Evolutionary conservation across 1,140 invertebrate genomes (phyloP), one percentile per base, ranked within the genome.

Genomic region (Hyles vespertilio): DNA sequence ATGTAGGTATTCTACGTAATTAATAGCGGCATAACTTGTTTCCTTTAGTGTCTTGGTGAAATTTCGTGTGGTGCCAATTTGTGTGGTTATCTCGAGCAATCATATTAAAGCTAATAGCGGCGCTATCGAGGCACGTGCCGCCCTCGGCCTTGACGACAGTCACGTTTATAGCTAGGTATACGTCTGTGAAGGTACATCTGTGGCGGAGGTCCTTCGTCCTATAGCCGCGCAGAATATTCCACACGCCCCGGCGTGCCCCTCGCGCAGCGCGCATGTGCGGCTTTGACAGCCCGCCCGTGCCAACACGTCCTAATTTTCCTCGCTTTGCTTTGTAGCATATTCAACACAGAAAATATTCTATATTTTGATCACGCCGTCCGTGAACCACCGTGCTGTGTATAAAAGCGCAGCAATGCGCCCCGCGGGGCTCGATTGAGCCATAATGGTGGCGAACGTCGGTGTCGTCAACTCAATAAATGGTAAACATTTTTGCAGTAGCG

Each of bases 381-480:
- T 9, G 11, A 43, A 34, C 3, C 22, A 9, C 5, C 10, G 46
- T 11, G 51, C 10, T 43, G 43, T 32, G 5, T 47, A 34, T 51
- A 34, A 51, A 33, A 10, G 61, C 46, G 59, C 66, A 67, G 72
- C 66, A 51, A 84, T 87, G 84, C 62, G 59, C 49, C 50, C 40
- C 56, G 45, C 48, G 50, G 59, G 22, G 32, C 57, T 46, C 56
- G 47, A 65, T 32, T 84, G 70, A 83, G 46, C 57, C 74, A 87
- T 64, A 58, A 88, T 88, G 85, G 82, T 88, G 69, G 81, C 83
- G 56, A 88, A 77, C 63, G 74, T 81, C 66, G 84, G 83, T 67
- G 72, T 68, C 59, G 74, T 85, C 63, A 85, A 79, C 61, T 63
- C 84, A 32, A 61, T 74, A 54, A 88, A 87, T 87, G 85, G 85